phyloP scores from a whole-genome alignment of 2,797 vertebrate species.

The Apodemus agrarius region DNA sequence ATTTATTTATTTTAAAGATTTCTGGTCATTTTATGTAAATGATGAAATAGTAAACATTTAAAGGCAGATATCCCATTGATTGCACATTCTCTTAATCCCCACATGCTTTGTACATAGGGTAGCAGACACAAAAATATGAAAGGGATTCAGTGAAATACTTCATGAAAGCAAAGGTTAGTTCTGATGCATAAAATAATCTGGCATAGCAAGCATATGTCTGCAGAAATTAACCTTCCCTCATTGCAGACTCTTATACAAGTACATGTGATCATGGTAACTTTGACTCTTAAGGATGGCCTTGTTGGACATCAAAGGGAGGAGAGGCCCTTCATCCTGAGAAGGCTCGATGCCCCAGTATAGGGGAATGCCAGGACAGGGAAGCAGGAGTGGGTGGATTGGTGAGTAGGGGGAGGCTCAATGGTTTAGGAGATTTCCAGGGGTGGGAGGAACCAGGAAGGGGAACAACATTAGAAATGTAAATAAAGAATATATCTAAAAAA shows the following conservation, averaged over 20 bases:
- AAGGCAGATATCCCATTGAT: not conserved
- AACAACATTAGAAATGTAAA: too few species aligned
- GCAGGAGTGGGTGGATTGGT: too few species aligned
- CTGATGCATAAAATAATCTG: constrained; percentile 26
- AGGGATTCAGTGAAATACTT: constrained; percentile 3
- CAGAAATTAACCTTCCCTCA: constrained; percentile 1
- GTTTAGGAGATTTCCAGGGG: too few species aligned
- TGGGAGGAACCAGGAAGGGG: too few species aligned
- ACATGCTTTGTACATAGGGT: not conserved
- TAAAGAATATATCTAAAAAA: too few species aligned
- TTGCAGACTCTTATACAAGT: not conserved
- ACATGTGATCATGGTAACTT: not conserved
- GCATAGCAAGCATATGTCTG: constrained; percentile 19
- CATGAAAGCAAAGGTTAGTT: constrained; percentile 15
- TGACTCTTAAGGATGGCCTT: not conserved
- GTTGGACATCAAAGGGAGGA: too few species aligned
- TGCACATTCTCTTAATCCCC: not conserved
- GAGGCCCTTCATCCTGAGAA: too few species aligned
- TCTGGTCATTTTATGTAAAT: constrained; percentile 16
- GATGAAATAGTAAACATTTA: constrained; percentile 26
- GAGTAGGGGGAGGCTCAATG: too few species aligned
- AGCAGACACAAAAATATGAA: constrained; percentile 1
- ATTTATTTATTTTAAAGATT: not conserved
- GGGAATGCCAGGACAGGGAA: too few species aligned
- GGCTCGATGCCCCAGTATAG: too few species aligned